A percentile compares a stretch with the other conserved stretches of the same genome.
These are phyloP conservation scores for Psittacula cyanocephala DNA, from an alignment of 2,113 vertebrate genomes.

Conservation along the genomic window DNA sequence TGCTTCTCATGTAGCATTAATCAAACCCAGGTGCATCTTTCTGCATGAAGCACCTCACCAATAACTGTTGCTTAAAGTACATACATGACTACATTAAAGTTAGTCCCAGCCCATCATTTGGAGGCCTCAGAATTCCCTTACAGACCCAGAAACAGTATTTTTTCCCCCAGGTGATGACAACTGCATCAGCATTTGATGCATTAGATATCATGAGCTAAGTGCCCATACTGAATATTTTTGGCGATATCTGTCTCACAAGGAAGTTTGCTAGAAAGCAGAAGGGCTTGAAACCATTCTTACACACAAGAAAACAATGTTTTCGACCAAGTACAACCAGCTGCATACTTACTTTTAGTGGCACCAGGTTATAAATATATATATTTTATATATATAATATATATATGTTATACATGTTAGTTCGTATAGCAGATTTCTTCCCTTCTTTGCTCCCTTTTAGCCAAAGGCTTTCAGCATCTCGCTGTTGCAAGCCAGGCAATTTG, in stretches of 20 bases:
- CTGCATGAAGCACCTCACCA: not conserved
- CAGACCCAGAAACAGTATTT: not conserved
- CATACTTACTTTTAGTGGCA: not conserved
- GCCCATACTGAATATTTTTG: not conserved
- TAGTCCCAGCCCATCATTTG: not conserved
- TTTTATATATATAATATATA: too few relatives aligned
- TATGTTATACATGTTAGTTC: not conserved
- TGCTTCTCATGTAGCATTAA: not conserved
- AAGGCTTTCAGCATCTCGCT: not conserved
- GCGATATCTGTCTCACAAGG: too few relatives aligned
- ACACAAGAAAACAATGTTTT: not conserved
- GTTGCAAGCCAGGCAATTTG: not conserved
- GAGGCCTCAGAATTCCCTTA: not conserved
- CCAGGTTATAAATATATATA: not conserved
- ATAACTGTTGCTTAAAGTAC: not conserved
- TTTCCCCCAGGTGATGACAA: not conserved
- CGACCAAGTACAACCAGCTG: not conserved
- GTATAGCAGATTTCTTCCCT: fast-evolving
- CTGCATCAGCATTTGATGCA: not conserved
- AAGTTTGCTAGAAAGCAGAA: not conserved
- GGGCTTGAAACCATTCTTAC: fast-evolving
- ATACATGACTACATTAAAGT: not conserved
- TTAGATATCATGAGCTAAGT: not conserved
- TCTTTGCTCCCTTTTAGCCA: not conserved
- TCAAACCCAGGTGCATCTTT: not conserved